phyloP scores from a whole-genome alignment of 2,797 vertebrate genomes.

The Enteromius anoplus region DNA sequence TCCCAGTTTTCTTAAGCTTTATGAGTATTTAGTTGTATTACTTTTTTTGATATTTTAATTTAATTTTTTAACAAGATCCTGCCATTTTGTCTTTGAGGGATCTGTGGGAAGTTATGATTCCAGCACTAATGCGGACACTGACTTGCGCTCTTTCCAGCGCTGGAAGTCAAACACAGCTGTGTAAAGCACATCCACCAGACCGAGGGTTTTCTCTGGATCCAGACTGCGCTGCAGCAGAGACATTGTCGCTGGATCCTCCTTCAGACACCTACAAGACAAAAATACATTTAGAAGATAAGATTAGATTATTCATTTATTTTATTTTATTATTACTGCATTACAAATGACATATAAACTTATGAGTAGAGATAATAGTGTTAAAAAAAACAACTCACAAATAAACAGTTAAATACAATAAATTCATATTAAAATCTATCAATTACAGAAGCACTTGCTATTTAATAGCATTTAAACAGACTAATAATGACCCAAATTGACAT shows the following conservation, averaged over 20 bases:
- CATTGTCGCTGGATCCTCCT: conserved; percentile 99
- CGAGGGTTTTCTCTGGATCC: conserved; percentile 96
- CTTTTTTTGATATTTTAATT: not conserved
- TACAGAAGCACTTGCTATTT: not conserved
- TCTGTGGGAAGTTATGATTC: not conserved
- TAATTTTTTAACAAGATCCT: not conserved
- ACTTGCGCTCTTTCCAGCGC: conserved; percentile 96
- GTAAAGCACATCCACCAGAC: conserved; percentile 94
- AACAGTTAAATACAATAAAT: too few species aligned
- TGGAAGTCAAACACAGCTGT: conserved; percentile 92
- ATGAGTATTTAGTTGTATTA: not conserved
- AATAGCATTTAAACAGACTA: not conserved
- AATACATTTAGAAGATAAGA: not conserved
- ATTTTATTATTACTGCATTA: not conserved
- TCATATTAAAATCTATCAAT: not conserved
- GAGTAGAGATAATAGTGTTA: too few species aligned
- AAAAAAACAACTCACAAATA: too few species aligned
- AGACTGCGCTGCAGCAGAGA: conserved; percentile 95
- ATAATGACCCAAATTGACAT: not conserved
- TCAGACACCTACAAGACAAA: conserved; percentile 87
- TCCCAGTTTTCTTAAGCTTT: not conserved
- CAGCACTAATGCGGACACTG: conserved; percentile 54
- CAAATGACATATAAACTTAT: not conserved
- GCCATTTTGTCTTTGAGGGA: not conserved
- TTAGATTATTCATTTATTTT: not conserved